Evolutionary conservation across 2,113 vertebrate species (phyloP).

Genomic region (Pithys albifrons): DNA sequence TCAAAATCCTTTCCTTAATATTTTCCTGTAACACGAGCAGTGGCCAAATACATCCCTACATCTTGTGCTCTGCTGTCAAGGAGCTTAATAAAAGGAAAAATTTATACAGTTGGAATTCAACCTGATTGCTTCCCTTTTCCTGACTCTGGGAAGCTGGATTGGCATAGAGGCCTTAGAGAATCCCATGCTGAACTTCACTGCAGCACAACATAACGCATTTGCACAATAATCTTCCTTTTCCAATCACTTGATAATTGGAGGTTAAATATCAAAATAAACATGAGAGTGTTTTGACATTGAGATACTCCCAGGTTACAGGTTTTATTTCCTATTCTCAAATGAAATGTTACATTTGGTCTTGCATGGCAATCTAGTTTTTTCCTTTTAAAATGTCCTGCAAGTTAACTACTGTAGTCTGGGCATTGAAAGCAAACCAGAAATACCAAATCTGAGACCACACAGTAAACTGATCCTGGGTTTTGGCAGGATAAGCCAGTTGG

Average conservation of each 20-base stretch:
- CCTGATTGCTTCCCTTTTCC: slow-evolving; percentile 46
- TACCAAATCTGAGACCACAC: neutral
- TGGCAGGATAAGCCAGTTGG: neutral
- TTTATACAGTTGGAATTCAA: slow-evolving; percentile 16
- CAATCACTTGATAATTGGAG: neutral
- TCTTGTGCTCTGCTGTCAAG: slow-evolving; percentile 8
- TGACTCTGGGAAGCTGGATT: neutral
- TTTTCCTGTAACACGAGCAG: slow-evolving; percentile 29
- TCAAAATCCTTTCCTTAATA: slow-evolving; percentile 17
- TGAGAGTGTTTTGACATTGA: neutral
- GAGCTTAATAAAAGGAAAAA: slow-evolving; percentile 48
- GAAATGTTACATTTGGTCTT: neutral
- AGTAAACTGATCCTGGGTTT: neutral
- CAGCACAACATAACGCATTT: neutral
- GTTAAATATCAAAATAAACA: neutral
- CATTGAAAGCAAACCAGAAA: neutral
- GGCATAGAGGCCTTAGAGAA: neutral
- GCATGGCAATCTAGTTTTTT: neutral
- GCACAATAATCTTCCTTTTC: neutral
- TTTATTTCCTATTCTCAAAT: neutral
- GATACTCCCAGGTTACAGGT: neutral
- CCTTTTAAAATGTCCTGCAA: neutral
- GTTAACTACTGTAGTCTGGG: neutral
- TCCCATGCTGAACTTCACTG: neutral
- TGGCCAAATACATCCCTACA: neutral